Percentiles rank a stretch among this genome's conserved stretches.
Evolutionary conservation across 2,888 invertebrate genomes (phyloP).

Genomic region (Allophyes oxyacanthae): DNA sequence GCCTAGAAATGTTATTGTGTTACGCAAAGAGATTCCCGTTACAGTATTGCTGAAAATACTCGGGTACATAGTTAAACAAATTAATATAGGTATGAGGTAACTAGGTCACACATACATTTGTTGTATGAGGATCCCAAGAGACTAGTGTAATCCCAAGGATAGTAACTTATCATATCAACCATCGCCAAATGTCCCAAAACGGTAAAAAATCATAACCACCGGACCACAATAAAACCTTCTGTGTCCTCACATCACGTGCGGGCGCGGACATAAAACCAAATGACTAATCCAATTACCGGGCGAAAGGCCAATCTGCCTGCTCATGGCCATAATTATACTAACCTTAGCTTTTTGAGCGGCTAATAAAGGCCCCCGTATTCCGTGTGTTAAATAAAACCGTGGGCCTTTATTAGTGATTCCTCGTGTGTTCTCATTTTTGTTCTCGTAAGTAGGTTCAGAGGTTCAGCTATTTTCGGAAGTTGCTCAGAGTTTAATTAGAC

Average conservation of each 20-base stretch:
- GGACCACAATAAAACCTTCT: conserved; percentile 10
- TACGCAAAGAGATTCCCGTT: too few relatives aligned
- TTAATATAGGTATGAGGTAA: too few relatives aligned
- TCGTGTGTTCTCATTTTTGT: conserved; percentile 54
- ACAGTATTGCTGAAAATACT: too few relatives aligned
- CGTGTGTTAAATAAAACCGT: conserved; percentile 57
- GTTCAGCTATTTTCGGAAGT: conserved; percentile 47
- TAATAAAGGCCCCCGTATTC: conserved; percentile 58
- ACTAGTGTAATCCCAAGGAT: too few relatives aligned
- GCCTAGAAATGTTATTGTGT: too few relatives aligned
- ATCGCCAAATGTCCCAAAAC: too few relatives aligned
- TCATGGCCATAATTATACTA: conserved; percentile 67
- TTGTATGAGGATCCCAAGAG: too few relatives aligned
- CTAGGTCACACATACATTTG: too few relatives aligned
- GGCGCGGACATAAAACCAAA: conserved; percentile 57
- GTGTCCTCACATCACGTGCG: conserved; percentile 48
- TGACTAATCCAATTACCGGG: conserved; percentile 59
- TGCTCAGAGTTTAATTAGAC: conserved; percentile 45
- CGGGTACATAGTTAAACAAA: too few relatives aligned
- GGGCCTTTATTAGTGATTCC: conserved; percentile 57
- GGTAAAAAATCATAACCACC: conserved; percentile 24
- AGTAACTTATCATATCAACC: too few relatives aligned
- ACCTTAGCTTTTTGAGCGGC: conserved; percentile 63
- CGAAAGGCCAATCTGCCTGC: conserved; percentile 65
- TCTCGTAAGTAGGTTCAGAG: conserved; percentile 33